These are phyloP conservation scores for Cephalophus harveyi DNA, from an alignment of 2,113 vertebrate species.

Conservation along the genomic window DNA sequence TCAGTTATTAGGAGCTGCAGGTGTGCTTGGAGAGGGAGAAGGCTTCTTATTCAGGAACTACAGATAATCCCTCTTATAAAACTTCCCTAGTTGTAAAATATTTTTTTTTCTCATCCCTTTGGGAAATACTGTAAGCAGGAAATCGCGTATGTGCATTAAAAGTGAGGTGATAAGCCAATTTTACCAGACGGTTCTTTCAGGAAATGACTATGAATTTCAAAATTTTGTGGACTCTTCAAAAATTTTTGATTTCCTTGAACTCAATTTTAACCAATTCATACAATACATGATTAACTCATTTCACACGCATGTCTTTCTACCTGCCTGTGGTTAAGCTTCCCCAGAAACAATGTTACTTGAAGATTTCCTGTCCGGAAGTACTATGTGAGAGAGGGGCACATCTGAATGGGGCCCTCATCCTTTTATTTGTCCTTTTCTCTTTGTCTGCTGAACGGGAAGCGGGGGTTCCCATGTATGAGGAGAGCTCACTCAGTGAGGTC, in stretches of 20 bases:
- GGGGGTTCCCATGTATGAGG: not conserved
- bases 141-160: conserved; percentile 54
- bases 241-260: conserved; percentile 31
- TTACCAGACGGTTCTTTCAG: conserved; percentile 48
- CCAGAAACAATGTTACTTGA: not conserved
- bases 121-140: conserved; percentile 56
- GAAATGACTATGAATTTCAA: conserved; percentile 61
- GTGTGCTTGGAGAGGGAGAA: conserved; percentile 51
- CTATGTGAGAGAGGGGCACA: not conserved
- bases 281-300: not conserved
- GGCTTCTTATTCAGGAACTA: conserved; percentile 58
- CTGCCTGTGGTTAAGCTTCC: not conserved
- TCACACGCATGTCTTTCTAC: not conserved
- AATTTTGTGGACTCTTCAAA: conserved; percentile 52
- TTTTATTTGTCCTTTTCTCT: not conserved
- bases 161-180: conserved; percentile 67
- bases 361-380: not conserved
- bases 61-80: conserved; percentile 73
- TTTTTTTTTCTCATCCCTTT: conserved; percentile 35
- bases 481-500: not conserved
- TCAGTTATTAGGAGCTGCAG: conserved; percentile 66
- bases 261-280: not conserved
- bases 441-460: not conserved
- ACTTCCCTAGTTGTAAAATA: conserved; percentile 45
- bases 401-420: not conserved